Evolutionary conservation across 2,797 vertebrate genomes (phyloP).

Genomic region (Petrocephalus schoutedeni): DNA sequence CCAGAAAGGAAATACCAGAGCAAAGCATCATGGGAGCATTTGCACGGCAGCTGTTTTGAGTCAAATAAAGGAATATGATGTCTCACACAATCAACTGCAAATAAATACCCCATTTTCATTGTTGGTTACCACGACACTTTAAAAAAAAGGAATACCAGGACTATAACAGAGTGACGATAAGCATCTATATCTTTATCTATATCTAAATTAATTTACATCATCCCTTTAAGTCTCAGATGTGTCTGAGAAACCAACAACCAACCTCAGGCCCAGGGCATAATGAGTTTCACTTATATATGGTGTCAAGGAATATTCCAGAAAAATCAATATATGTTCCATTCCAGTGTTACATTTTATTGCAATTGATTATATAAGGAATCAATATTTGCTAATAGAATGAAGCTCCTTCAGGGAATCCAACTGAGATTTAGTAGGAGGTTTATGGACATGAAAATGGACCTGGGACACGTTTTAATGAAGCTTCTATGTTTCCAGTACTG

Average conservation of each 20-base stretch:
- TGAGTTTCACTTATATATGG: background rate
- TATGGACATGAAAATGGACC: background rate
- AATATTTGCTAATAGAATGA: conserved; percentile 13
- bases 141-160: background rate
- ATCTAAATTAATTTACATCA: background rate
- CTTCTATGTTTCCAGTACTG: background rate
- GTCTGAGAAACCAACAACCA: background rate
- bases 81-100: background rate
- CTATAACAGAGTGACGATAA: background rate
- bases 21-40: background rate
- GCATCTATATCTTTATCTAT: background rate
- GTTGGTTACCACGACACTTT: background rate
- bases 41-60: background rate
- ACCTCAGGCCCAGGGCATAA: background rate
- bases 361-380: background rate
- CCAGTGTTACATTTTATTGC: conserved; percentile 6
- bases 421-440: background rate
- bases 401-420: background rate
- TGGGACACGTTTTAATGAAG: background rate
- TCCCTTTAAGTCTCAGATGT: background rate
- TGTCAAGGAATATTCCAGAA: background rate
- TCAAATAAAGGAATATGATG: background rate
- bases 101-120: background rate
- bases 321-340: conserved; percentile 12
- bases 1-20: background rate